These are phyloP conservation scores for Ophion obscuratus DNA, from an alignment of 2,888 invertebrate genomes.

Conservation along the genomic window DNA sequence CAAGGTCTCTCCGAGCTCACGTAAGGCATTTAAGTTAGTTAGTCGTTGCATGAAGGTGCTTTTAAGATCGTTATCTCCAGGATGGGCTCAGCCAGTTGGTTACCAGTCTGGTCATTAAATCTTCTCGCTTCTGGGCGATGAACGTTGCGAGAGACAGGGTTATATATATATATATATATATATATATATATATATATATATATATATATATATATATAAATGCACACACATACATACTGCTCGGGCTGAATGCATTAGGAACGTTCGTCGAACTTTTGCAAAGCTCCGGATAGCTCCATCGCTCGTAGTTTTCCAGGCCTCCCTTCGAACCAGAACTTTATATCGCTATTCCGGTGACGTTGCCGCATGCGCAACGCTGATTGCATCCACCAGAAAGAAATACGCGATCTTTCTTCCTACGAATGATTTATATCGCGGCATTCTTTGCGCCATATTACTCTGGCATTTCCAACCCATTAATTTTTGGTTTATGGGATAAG, in stretches of 20 bases:
- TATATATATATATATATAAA: not conserved
- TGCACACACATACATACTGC: not conserved
- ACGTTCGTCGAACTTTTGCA: conserved; percentile 60
- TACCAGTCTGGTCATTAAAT: conserved; percentile 71
- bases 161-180: not conserved
- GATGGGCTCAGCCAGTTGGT: conserved; percentile 75
- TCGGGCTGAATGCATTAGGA: conserved; percentile 30
- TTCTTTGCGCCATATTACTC: conserved; percentile 20
- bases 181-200: not conserved
- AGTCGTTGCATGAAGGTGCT: conserved; percentile 70
- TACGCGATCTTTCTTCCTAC: conserved; percentile 21
- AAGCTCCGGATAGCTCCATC: conserved; percentile 11
- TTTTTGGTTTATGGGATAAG: conserved; percentile 33
- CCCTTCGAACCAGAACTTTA: conserved; percentile 23
- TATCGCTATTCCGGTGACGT: conserved; percentile 31
- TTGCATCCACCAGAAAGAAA: conserved; percentile 56
- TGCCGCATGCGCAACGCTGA: conserved; percentile 39
- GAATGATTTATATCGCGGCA: conserved; percentile 29
- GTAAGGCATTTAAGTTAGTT: conserved; percentile 74
- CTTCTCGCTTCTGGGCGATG: conserved; percentile 60
- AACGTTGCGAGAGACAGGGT: conserved; percentile 19
- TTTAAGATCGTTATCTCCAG: conserved; percentile 74
- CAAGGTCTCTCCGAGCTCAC: conserved; percentile 44
- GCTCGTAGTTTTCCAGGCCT: conserved; percentile 32
- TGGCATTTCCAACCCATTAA: conserved; percentile 16